Base-by-base conservation (phyloP, 2,797 vertebrate species). In the Neoniphon sammara region DNA sequence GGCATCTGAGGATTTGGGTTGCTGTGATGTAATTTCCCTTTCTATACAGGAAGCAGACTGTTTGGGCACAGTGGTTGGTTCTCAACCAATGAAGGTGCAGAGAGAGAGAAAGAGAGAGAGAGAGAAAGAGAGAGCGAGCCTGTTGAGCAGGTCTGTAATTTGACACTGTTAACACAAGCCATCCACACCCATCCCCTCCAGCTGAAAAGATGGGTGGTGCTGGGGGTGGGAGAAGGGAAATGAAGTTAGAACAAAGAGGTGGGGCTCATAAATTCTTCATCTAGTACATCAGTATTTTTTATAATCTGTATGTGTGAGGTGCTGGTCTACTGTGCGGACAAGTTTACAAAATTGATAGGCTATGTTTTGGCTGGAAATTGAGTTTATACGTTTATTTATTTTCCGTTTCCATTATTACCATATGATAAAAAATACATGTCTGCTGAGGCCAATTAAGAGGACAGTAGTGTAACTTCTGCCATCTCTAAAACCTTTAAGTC, bases 21-120 rank as follows among this genome's bases (percentile, higher is more conserved):
- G 63, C 57, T 44, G n/a, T 88, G 82, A 85, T 82, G 89, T 88
- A 72, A 90, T 56, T 87, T 90, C 90, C 88, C 80, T 25, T 76
- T 20, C 70, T 50, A 39, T 75, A 62, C 79, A 88, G 83, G 87
- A 91, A 91, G 74, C 64, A 52, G 78, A 72, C 65, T 72, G 76
- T 71, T 78, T 73, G 46, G 81, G 20, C 34, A 57, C 2, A 12
- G 61, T 31, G 1, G 54, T 36, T 64, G 17, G 47, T 34, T 58
- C 57, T 78, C 49, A 18, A 27, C 84, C 85, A 90, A 82, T 84
- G 70, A 73, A 74, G 62, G 49, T 34, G 68, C 61, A 82, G 70
- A 44, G 25, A 9, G 39, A 63, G 30, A 61, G 42, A 21, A 10
- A 31, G 21, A 39, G 50, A 55, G 52, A 17, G 53, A 64, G 55